Base-by-base conservation (phyloP, 1,140 invertebrate species). In the Copidosoma floridanum region DNA sequence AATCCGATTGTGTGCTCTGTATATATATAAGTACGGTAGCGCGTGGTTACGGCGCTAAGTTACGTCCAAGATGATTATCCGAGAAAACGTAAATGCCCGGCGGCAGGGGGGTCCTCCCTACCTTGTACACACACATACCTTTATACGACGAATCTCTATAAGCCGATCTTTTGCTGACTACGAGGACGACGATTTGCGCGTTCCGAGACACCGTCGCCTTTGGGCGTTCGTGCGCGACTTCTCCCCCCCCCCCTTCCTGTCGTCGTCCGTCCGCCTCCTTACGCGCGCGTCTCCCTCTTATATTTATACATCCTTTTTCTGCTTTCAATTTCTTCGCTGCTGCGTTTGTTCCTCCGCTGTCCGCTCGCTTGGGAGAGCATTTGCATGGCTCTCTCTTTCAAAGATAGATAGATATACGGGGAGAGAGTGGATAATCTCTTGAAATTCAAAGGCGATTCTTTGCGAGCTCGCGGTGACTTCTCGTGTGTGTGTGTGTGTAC, bases 61-160 rank as follows among this genome's bases (percentile, higher is more conserved):
- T 71, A 71, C 64, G 69, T 68, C 65, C 62, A 60, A 71, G 69
- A 71, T 71, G 67, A 71, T 68, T 69, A 71, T 71, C 69, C 67
- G 62, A 69, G 46, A 55, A 55, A 55, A 65, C 66, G 67, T 68
- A 69, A 69, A 67, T 66, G 65, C 65, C n/a, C n/a, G n/a, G n/a
- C n/a, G n/a, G n/a, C n/a, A n/a, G n/a, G n/a, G n/a, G n/a, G n/a
- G n/a, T n/a, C n/a, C n/a, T n/a, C n/a, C n/a, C n/a, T n/a, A n/a
- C n/a, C n/a, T n/a, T n/a, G n/a, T n/a, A n/a, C n/a, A n/a, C n/a
- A n/a, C n/a, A n/a, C n/a, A n/a, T n/a, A n/a, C n/a, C n/a, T n/a
- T n/a, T n/a, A n/a, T n/a, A n/a, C n/a, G n/a, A n/a, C 63, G 66
- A 68, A 71, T 69, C 64, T 65, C 67, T n/a, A n/a, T n/a, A 64